Evolutionary conservation across 2,113 vertebrate species (phyloP).

Genomic region (Phylloscopus trochilus): DNA sequence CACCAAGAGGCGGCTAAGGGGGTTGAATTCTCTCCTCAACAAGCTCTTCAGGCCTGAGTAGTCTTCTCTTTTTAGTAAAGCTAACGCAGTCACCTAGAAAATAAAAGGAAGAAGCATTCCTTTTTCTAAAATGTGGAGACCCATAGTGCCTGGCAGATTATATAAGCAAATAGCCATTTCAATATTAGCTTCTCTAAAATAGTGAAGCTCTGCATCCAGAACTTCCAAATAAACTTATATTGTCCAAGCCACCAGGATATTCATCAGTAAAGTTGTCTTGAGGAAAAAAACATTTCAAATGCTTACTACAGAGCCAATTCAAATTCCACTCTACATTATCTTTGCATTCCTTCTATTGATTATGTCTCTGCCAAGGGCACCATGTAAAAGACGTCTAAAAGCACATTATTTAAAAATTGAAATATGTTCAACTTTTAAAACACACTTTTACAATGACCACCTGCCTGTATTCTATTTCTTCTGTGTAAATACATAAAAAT

Average conservation of each 20-base stretch:
- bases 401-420: background rate
- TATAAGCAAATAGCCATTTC: background rate
- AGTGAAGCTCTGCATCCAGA: background rate
- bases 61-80: slow-evolving; percentile 88
- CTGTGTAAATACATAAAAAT: background rate
- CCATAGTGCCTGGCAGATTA: background rate
- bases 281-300: background rate
- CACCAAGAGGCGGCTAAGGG: slow-evolving; percentile 86
- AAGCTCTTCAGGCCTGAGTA: slow-evolving; percentile 79
- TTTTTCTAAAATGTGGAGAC: background rate
- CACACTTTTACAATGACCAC: background rate
- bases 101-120: background rate
- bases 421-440: background rate
- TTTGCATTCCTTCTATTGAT: background rate
- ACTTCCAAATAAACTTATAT: background rate
- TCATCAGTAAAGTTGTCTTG: background rate
- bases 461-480: background rate
- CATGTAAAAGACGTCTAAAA: background rate
- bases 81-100: slow-evolving; percentile 88
- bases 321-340: background rate
- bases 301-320: background rate
- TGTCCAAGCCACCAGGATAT: background rate
- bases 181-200: background rate
- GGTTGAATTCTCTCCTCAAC: slow-evolving; percentile 84
- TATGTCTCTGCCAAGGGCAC: background rate